These are phyloP conservation scores for Cynaeus angustus DNA, from an alignment of 2,888 invertebrate species.

Conservation along the genomic window DNA sequence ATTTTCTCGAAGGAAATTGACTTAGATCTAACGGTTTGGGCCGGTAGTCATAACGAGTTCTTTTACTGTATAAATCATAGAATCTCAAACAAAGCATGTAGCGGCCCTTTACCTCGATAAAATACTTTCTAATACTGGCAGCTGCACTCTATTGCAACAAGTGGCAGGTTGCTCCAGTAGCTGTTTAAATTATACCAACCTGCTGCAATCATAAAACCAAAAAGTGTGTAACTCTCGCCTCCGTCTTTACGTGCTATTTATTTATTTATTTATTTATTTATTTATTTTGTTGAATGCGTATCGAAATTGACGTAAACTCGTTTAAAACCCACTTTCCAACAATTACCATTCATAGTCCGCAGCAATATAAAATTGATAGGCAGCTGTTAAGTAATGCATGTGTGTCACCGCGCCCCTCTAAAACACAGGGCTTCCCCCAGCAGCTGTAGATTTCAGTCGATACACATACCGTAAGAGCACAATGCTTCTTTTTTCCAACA, in stretches of 20 bases:
- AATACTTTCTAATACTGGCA: background rate
- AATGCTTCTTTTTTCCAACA: slow-evolving; percentile 32
- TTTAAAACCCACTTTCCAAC: slow-evolving; percentile 28
- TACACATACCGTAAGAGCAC: slow-evolving; percentile 39
- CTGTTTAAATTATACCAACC: background rate
- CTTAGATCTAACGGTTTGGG: too few species aligned
- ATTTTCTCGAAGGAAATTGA: too few species aligned
- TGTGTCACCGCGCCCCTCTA: slow-evolving; percentile 44
- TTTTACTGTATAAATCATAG: too few species aligned
- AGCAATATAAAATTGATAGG: slow-evolving; percentile 35
- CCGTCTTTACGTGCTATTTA: too few species aligned
- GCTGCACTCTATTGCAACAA: slow-evolving; percentile 3
- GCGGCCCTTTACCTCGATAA: background rate
- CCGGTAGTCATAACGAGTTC: too few species aligned
- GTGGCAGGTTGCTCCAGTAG: background rate
- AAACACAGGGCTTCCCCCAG: slow-evolving; percentile 41
- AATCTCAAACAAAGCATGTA: background rate
- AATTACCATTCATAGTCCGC: slow-evolving; percentile 29
- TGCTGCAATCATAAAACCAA: background rate
- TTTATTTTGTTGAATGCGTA: background rate
- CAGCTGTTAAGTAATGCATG: slow-evolving; percentile 52
- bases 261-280: too few species aligned
- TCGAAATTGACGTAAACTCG: slow-evolving; percentile 13
- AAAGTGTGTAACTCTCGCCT: background rate
- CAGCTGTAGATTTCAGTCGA: slow-evolving; percentile 41